Percentiles rank a stretch among this genome's conserved stretches.
Evolutionary conservation across 1,140 invertebrate genomes (phyloP).

Genomic region (Danaus melanippus): DNA sequence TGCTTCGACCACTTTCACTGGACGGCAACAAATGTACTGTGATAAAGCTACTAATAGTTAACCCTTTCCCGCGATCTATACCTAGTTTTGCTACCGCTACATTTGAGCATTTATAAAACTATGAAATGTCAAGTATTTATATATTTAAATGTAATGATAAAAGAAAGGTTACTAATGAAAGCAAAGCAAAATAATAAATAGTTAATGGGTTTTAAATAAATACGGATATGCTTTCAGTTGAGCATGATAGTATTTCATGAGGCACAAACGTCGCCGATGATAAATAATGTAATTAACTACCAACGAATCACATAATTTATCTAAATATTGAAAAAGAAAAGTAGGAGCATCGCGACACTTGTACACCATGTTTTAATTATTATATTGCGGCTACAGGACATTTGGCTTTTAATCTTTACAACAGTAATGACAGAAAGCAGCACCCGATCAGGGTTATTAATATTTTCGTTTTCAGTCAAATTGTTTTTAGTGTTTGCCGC

Average conservation of each 20-base stretch:
- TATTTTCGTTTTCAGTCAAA: conserved; percentile 36
- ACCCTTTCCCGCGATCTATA: conserved; percentile 16
- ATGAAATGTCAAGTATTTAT: background rate
- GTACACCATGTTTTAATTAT: background rate
- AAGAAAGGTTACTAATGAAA: no score
- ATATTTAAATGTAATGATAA: background rate
- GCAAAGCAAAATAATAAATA: no score
- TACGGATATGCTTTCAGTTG: conserved; percentile 1
- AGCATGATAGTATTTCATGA: background rate
- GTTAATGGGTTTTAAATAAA: conserved; percentile 3
- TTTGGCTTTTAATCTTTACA: conserved; percentile 17
- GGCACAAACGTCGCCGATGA: conserved; percentile 1
- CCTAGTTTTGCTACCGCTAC: conserved; percentile 5
- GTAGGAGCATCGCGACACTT: background rate
- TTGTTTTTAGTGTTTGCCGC: conserved; percentile 29
- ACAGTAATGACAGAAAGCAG: conserved; percentile 14
- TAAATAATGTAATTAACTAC: no score
- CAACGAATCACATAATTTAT: no score
- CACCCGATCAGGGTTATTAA: conserved; percentile 9
- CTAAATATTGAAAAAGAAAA: no score
- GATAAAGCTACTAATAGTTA: conserved; percentile 9
- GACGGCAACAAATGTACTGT: background rate
- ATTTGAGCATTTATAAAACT: conserved; percentile 1
- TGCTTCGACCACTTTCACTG: conserved; percentile 2
- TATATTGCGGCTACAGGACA: conserved; percentile 9